These are phyloP conservation scores for Sinella curviseta DNA, from an alignment of 1,140 invertebrate genomes.

Conservation along the genomic window DNA sequence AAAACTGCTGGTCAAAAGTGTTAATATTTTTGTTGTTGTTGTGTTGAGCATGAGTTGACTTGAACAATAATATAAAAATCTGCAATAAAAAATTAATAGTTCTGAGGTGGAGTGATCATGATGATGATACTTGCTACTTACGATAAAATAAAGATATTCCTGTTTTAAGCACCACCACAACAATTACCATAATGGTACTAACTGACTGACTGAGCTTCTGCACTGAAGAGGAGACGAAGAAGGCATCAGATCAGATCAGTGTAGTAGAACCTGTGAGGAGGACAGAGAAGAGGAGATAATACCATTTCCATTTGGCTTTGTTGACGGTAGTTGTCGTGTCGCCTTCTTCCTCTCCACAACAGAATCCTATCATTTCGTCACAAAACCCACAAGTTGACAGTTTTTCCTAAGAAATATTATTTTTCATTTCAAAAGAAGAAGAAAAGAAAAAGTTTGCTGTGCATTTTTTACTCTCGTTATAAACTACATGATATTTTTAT, in stretches of 20 bases:
- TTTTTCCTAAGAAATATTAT: neutral
- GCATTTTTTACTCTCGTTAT: neutral
- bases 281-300: too few relatives aligned
- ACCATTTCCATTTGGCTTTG: neutral
- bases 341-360: neutral
- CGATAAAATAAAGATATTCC: neutral
- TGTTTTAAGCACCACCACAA: too few relatives aligned
- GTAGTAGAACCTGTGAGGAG: too few relatives aligned
- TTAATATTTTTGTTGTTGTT: neutral
- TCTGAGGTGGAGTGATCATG: too few relatives aligned
- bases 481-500: neutral
- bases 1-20: neutral
- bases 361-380: neutral
- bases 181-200: too few relatives aligned
- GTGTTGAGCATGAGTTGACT: neutral
- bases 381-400: neutral
- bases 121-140: neutral
- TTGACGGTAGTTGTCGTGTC: neutral
- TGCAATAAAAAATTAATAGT: neutral
- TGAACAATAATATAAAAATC: neutral
- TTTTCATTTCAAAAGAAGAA: too few relatives aligned
- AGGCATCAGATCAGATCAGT: too few relatives aligned
- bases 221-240: neutral
- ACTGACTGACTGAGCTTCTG: neutral
- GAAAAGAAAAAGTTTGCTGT: too few relatives aligned